Base-by-base conservation (phyloP, 2,797 vertebrate species). In the Scarus forsteni region DNA sequence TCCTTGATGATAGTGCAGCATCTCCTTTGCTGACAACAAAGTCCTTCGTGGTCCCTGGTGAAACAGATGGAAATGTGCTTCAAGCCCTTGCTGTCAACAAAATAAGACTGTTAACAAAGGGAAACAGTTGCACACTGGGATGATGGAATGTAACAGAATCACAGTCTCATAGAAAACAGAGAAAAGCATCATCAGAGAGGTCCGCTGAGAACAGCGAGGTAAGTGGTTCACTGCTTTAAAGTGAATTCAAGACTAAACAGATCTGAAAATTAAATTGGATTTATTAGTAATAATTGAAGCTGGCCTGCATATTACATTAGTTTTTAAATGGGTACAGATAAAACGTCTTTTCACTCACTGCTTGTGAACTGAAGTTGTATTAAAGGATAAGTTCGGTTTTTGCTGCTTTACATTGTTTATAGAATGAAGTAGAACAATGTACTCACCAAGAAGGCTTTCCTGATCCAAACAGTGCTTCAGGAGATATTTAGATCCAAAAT, bases 11-110 rank as follows among this genome's bases (percentile, higher is more conserved):
- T 66, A 80, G 55, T 34, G 35, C 57, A 65, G 55, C 49, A 19
- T 60, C 53, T 68, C 34, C 51, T 67, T 36, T 50, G 19, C 62
- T 77, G 72, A 77, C 70, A 83, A 71, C 60, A 60, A 69, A 76
- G 70, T 52, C 43, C 51, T 19, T n/a, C 5, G 2, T 42, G 44
- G 50, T 79, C 81, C 70, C 73, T 7, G 42, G 63, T 76, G 57
- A 79, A 81, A 71, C 6, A 56, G 72, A 73, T 38, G 67, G 55
- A 60, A 71, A 49, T 27, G 27, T 71, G 13, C 58, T 65, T 70
- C 45, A 54, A 52, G 50, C 65, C 38, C 54, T 81, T 6, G 7
- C 58, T 67, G 64, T 64, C 34, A 71, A 76, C 16, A 50, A 73
- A 77, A 68, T 58, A 51, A 56, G 68, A 60, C 42, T 10, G 38